Evolutionary conservation across 2,113 vertebrate genomes (phyloP), one percentile per base, ranked within the genome.

Genomic region (Paradoxurus hermaphroditus): DNA sequence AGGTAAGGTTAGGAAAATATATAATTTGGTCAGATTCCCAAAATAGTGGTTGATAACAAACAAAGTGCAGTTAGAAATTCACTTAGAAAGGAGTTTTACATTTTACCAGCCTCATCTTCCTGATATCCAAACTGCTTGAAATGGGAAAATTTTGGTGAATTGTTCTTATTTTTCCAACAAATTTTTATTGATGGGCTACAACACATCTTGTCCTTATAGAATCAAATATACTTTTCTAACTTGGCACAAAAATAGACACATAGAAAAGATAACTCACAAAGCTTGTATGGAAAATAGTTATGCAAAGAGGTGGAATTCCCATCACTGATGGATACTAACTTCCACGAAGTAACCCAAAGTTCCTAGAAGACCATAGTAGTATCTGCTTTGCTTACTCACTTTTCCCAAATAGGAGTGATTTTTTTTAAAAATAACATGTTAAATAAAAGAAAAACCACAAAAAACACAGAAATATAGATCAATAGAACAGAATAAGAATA

Each of bases 111-210:
- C 91, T 88, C 9, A 70, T 94, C 39, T 75, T 94, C 27, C 31
- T 75, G 39, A 84, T 82, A 92, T 29, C 29, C 36, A 53, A 86
- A 82, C 15, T 72, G 4, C 4, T 44, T 44, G 9, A 92, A 91
- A 34, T 46, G 4, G 14, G 5, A 95, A 95, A 82, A 75, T 65
- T 56, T 67, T 73, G 75, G 25, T 91, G 31, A 68, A 84, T 63
- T 94, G 5, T 41, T 90, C 49, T 77, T 29, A 89, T 86, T 44
- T 94, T 96, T 96, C 46, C 14, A 87, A 81, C 8, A 92, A 94
- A 49, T 75, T 27, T 75, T 94, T 90, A 51, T 14, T 88, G 51
- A 85, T 88, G 56, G 13, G 56, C 36, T 41, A 39, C 21, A 95
- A 46, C 0, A 78, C 29, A 19, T 51, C 31, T 70, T 86, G 13